Evolutionary conservation across 2,113 vertebrate genomes (phyloP).

Genomic region (Notarius lentiginosus): DNA sequence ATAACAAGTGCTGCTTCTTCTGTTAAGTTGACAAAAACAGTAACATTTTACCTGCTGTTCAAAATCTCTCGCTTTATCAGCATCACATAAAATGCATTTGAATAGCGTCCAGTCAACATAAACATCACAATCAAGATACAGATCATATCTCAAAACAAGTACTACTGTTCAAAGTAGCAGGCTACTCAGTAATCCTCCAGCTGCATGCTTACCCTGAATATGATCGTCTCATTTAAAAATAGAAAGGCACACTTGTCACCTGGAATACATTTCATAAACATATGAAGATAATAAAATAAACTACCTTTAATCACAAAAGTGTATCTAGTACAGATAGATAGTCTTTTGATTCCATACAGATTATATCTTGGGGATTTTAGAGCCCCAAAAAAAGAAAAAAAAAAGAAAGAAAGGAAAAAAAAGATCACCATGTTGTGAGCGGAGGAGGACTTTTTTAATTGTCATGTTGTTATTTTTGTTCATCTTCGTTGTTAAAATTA

Average conservation of each 20-base stretch:
- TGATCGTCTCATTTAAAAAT: neutral
- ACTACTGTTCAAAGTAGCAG: neutral
- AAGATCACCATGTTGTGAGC: neutral
- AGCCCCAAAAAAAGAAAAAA: too few species aligned
- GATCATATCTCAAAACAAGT: neutral
- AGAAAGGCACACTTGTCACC: neutral
- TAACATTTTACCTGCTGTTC: neutral
- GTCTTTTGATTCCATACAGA: neutral
- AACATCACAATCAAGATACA: neutral
- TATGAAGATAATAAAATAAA: too few species aligned
- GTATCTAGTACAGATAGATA: neutral
- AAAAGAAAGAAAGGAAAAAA: neutral
- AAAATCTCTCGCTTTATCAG: neutral
- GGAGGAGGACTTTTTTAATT: neutral
- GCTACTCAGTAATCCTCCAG: neutral
- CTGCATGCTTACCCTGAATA: neutral
- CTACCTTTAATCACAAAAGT: neutral
- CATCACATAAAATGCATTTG: neutral
- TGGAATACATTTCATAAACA: neutral
- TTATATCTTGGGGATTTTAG: neutral
- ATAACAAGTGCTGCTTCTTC: neutral
- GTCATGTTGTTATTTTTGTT: conserved; percentile 1
- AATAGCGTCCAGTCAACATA: neutral
- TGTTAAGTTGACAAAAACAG: neutral
- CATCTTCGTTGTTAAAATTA: conserved; percentile 10